Evolutionary conservation across 2,113 vertebrate genomes (phyloP).

Genomic region (Micromys minutus): DNA sequence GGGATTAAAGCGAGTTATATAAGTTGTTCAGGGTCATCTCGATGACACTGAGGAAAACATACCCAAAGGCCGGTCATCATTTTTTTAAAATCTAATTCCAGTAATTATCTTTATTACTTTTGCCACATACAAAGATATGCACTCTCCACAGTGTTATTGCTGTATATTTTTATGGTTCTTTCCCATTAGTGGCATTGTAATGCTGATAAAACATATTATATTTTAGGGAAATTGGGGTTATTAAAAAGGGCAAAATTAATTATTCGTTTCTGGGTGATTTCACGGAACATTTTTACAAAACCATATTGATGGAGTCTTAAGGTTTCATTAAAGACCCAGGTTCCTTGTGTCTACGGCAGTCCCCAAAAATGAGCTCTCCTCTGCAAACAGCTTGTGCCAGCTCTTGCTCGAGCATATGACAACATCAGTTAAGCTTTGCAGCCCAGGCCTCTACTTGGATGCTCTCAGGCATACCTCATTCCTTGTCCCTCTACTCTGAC

Average conservation of each 20-base stretch:
- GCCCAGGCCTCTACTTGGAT: neutral
- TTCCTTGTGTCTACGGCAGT: too few relatives aligned
- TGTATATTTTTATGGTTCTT: neutral
- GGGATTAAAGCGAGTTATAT: conserved; percentile 55
- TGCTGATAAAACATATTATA: conserved; percentile 11
- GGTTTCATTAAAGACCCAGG: neutral
- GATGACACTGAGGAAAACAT: neutral
- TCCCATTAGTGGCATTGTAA: conserved; percentile 15
- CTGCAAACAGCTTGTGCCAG: neutral
- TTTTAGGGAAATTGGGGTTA: neutral
- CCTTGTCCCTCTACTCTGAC: neutral
- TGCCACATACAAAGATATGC: neutral
- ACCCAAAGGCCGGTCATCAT: neutral
- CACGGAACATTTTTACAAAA: neutral
- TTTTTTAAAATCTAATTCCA: neutral
- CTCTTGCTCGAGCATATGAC: neutral
- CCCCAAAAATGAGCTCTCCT: neutral
- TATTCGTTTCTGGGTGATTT: neutral
- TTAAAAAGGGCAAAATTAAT: neutral
- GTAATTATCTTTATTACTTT: neutral
- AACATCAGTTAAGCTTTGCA: neutral
- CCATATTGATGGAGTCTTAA: neutral
- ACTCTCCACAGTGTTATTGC: neutral
- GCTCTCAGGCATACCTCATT: neutral
- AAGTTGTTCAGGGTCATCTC: conserved; percentile 54